A percentile compares a stretch with the other conserved stretches of the same genome.
These are phyloP conservation scores for Eumerus sabulonum DNA, from an alignment of 2,888 invertebrate genomes.

Conservation along the genomic window DNA sequence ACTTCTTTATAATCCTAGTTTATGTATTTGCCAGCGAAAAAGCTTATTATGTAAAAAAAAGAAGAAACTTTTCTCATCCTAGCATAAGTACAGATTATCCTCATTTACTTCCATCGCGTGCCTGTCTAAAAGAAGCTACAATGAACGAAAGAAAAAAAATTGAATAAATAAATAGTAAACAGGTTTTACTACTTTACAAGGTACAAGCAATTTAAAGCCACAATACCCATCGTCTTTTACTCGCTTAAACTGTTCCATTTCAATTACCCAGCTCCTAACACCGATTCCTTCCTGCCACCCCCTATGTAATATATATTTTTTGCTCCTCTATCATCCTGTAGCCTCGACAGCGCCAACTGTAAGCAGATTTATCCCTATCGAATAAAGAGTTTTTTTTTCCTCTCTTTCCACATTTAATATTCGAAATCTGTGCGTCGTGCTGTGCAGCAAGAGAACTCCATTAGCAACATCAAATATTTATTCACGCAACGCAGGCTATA, in stretches of 20 bases:
- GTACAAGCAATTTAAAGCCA: conserved; percentile 46
- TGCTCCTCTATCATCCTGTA: too few species aligned
- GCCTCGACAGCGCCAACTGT: neutral
- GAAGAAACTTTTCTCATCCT: too few species aligned
- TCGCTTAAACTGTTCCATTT: conserved; percentile 50
- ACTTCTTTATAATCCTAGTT: too few species aligned
- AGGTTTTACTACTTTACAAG: conserved; percentile 1
- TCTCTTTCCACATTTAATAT: conserved; percentile 57
- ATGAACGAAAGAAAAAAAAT: too few species aligned
- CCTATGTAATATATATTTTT: too few species aligned
- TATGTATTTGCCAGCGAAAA: too few species aligned
- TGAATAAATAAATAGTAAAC: too few species aligned
- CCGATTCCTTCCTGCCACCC: neutral
- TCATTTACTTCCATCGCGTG: too few species aligned
- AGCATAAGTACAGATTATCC: too few species aligned
- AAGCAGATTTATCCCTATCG: conserved; percentile 39
- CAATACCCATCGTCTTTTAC: conserved; percentile 33
- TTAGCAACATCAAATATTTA: conserved; percentile 68
- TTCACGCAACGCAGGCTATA: conserved; percentile 29
- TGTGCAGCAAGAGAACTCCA: conserved; percentile 56
- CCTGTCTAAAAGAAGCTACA: too few species aligned
- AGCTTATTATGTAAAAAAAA: too few species aligned
- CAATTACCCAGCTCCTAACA: conserved; percentile 36
- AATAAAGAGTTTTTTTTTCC: conserved; percentile 32
- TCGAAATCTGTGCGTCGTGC: conserved; percentile 48